Conservation (phyloP, 2,888 invertebrate species). For the Synergus umbraculus region DNA sequence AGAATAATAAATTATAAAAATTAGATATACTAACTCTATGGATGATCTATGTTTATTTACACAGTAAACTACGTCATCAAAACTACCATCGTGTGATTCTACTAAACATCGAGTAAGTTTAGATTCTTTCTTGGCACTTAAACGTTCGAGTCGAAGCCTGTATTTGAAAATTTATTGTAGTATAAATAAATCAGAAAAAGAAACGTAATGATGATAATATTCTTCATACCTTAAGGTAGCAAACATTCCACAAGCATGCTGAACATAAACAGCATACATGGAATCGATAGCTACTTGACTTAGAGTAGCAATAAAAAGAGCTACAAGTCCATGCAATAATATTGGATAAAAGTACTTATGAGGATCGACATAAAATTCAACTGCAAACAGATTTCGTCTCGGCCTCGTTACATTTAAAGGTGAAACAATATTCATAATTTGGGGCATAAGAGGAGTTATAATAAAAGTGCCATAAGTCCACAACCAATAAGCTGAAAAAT, state of each 20-base stretch:
- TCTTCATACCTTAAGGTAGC: neutral
- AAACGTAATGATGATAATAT: neutral
- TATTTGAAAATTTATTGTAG: neutral
- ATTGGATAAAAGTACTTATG: neutral
- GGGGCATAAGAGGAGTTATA: neutral
- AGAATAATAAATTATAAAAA: neutral
- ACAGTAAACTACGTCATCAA: neutral
- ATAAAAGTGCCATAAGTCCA: conserved; percentile 11
- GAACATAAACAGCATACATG: conserved; percentile 1
- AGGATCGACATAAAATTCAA: neutral
- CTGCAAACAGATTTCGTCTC: neutral
- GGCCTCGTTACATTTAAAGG: neutral
- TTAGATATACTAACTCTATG: neutral
- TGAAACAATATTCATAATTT: neutral
- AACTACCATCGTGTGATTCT: neutral
- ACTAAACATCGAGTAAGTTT: neutral
- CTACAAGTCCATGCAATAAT: neutral
- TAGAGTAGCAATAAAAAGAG: neutral
- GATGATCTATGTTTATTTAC: neutral
- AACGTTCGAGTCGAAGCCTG: neutral
- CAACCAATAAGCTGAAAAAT: neutral
- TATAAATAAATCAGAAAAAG: no score
- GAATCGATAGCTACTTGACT: conserved; percentile 5
- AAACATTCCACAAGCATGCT: conserved; percentile 12
- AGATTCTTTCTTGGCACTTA: neutral